These are phyloP conservation scores for Mirounga angustirostris DNA, from an alignment of 2,113 vertebrate species.

Conservation along the genomic window DNA sequence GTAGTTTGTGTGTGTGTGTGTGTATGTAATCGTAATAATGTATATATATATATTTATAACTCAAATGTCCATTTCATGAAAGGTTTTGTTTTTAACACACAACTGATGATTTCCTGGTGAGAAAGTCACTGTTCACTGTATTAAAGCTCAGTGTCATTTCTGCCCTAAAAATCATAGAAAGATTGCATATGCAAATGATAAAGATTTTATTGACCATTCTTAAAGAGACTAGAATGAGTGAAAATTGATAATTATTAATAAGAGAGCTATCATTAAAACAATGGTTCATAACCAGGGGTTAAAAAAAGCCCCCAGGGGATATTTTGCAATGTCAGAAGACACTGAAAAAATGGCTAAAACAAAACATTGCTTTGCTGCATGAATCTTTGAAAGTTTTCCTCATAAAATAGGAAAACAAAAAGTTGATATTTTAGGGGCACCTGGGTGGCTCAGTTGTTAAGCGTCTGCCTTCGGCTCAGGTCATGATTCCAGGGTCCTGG, in stretches of 20 bases:
- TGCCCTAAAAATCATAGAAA: not conserved
- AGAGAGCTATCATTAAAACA: constrained; percentile 1
- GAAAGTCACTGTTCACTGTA: not conserved
- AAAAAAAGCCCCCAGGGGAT: not conserved
- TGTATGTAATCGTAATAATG: not conserved
- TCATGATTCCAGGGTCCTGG: too few relatives aligned
- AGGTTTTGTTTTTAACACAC: not conserved
- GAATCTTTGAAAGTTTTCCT: not conserved
- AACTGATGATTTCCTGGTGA: not conserved
- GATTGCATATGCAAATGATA: not conserved
- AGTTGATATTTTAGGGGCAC: not conserved
- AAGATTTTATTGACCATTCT: not conserved
- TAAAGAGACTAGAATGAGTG: not conserved
- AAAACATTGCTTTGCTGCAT: not conserved
- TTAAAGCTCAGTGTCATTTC: constrained; percentile 11
- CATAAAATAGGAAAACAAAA: not conserved
- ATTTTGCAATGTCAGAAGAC: not conserved
- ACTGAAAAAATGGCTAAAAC: not conserved
- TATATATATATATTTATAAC: not conserved
- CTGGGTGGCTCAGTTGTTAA: too few relatives aligned
- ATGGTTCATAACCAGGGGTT: not conserved
- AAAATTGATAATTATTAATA: not conserved
- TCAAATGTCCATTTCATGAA: not conserved
- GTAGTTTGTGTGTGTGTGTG: not conserved
- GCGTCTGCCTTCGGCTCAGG: too few relatives aligned